These are phyloP conservation scores for Clepsis dumicolana DNA, from an alignment of 2,888 invertebrate genomes.

Conservation along the genomic window DNA sequence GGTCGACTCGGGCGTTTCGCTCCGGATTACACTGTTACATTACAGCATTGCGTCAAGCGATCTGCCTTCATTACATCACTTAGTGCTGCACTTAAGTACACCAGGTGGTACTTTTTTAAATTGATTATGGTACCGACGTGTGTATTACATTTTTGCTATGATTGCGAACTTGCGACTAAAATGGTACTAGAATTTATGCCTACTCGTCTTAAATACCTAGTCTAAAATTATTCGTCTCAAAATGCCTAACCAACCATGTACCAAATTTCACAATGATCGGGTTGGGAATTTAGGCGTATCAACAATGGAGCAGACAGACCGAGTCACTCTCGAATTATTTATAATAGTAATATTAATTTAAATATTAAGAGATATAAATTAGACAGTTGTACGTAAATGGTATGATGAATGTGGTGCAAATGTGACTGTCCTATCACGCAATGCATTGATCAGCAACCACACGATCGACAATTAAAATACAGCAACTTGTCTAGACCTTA, in stretches of 20 bases:
- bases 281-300: neutral
- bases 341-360: neutral
- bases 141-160: neutral
- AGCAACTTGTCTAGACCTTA: neutral
- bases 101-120: slow-evolving; percentile 3
- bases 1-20: slow-evolving; percentile 9
- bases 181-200: neutral
- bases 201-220: neutral
- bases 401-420: neutral
- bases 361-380: neutral
- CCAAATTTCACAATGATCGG: neutral
- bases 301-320: neutral
- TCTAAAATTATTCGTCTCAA: neutral
- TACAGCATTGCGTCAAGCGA: slow-evolving; percentile 20
- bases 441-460: neutral
- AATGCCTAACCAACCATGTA: neutral
- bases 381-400: neutral
- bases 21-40: slow-evolving; percentile 26
- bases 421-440: neutral
- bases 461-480: neutral
- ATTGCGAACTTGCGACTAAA: neutral
- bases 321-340: neutral
- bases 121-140: neutral
- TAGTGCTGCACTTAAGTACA: slow-evolving; percentile 10
- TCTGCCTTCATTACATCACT: slow-evolving; percentile 25